Evolutionary conservation across 2,888 invertebrate genomes (phyloP).

Genomic region (Eupithecia tripunctaria): DNA sequence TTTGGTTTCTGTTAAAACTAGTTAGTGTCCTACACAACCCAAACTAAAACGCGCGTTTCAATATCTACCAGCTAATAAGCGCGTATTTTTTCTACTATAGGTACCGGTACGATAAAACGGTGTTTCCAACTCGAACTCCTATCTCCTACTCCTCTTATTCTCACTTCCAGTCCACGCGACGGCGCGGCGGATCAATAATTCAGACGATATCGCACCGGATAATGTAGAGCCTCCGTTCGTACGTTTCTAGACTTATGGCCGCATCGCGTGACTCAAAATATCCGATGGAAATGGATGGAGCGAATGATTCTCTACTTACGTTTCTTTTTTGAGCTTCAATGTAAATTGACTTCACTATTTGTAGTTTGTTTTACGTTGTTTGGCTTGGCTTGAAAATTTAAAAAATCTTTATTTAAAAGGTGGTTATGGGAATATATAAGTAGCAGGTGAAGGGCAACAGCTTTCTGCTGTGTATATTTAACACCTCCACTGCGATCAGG

Average conservation of each 20-base stretch:
- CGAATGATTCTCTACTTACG: conserved; percentile 34
- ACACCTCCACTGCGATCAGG: neutral
- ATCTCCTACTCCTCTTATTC: neutral
- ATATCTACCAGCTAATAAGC: too few relatives aligned
- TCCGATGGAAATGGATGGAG: conserved; percentile 54
- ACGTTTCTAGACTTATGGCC: conserved; percentile 46
- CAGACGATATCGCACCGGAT: conserved; percentile 8
- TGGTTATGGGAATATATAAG: too few relatives aligned
- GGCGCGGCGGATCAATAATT: neutral
- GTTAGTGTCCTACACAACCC: too few relatives aligned
- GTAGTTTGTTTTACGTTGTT: neutral
- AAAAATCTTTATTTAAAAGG: neutral
- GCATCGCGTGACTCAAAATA: conserved; percentile 59
- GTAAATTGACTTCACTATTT: conserved; percentile 5
- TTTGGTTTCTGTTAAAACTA: too few relatives aligned
- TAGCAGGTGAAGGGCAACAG: neutral
- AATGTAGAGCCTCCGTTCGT: neutral
- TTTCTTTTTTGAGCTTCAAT: conserved; percentile 20
- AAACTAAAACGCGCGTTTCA: too few relatives aligned
- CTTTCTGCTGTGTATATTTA: neutral
- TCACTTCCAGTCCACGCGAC: neutral
- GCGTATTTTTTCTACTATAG: too few relatives aligned
- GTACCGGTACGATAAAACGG: neutral
- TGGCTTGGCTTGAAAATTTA: neutral
- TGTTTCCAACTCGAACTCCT: neutral